These are phyloP conservation scores for Diorhabda sublineata DNA, from an alignment of 1,140 invertebrate genomes.

Conservation along the genomic window DNA sequence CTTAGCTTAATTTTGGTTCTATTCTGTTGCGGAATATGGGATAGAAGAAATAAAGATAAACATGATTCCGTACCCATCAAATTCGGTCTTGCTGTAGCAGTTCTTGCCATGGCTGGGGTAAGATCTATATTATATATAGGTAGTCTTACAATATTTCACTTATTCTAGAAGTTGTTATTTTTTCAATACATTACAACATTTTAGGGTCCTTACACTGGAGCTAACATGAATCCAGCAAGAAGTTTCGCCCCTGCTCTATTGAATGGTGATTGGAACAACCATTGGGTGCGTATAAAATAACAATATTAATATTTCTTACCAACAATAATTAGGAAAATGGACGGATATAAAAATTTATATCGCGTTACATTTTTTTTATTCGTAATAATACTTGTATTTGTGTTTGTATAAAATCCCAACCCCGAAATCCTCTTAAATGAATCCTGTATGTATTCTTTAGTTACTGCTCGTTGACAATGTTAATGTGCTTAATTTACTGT, in stretches of 20 bases:
- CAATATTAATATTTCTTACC: no score
- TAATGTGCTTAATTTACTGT: no score
- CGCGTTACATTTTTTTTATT: no score
- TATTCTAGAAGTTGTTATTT: no score
- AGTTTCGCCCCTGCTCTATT: conserved; percentile 73
- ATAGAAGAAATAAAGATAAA: conserved; percentile 54
- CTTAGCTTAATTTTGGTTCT: conserved; percentile 57
- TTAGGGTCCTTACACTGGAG: conserved; percentile 70
- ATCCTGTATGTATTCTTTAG: no score
- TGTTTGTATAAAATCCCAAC: no score
- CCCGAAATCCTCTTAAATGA: no score
- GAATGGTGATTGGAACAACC: conserved; percentile 60
- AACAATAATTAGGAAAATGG: no score
- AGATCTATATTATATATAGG: conserved; percentile 15
- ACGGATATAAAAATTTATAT: no score
- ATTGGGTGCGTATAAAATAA: conserved; percentile 60
- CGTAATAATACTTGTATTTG: no score
- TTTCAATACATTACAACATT: conserved; percentile 9
- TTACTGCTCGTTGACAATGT: no score
- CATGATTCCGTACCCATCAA: conserved; percentile 57
- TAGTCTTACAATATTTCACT: no score
- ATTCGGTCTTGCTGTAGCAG: conserved; percentile 60
- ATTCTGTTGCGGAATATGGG: conserved; percentile 62
- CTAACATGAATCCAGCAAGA: conserved; percentile 78
- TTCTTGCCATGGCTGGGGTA: conserved; percentile 57